phyloP scores from a whole-genome alignment of 2,797 vertebrate species.

The Anolis apletophallus region DNA sequence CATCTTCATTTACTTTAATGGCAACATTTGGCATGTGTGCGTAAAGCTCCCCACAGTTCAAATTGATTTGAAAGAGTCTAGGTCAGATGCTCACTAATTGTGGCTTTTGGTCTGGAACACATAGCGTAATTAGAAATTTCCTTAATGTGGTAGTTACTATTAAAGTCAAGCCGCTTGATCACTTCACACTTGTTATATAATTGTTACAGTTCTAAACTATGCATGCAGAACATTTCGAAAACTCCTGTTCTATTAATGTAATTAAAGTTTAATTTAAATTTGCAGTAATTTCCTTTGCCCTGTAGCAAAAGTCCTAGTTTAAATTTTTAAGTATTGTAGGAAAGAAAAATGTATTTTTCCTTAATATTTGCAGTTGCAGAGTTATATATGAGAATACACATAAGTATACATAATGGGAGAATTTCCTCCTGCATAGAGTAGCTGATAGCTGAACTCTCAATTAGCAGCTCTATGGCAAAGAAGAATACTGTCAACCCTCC shows the following conservation, averaged over 20 bases:
- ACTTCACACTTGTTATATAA: slow-evolving; percentile 58
- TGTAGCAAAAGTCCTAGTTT: slow-evolving; percentile 48
- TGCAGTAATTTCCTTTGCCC: slow-evolving; percentile 40
- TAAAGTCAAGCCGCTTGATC: slow-evolving; percentile 61
- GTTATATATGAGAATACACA: background rate
- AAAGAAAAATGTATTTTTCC: background rate
- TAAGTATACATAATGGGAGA: slow-evolving; percentile 5
- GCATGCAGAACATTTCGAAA: slow-evolving; percentile 65
- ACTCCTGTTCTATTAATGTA: slow-evolving; percentile 67
- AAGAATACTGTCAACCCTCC: background rate
- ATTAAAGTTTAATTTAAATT: slow-evolving; percentile 69
- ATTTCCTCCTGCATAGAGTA: slow-evolving; percentile 10
- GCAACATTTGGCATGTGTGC: slow-evolving; percentile 46
- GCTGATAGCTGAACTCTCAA: background rate
- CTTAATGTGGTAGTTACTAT: slow-evolving; percentile 67
- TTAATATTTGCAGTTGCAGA: slow-evolving; percentile 26
- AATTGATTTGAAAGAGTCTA: slow-evolving; percentile 57
- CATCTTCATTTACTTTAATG: slow-evolving; percentile 34
- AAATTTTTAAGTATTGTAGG: slow-evolving; percentile 48
- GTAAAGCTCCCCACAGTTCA: slow-evolving; percentile 49
- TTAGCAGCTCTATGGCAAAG: background rate
- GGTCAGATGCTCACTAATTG: slow-evolving; percentile 59
- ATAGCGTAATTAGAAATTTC: slow-evolving; percentile 65
- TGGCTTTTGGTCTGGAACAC: slow-evolving; percentile 62
- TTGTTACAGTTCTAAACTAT: slow-evolving; percentile 63